Conservation (phyloP, 2,113 vertebrate species). For the Microtus ochrogaster region DNA sequence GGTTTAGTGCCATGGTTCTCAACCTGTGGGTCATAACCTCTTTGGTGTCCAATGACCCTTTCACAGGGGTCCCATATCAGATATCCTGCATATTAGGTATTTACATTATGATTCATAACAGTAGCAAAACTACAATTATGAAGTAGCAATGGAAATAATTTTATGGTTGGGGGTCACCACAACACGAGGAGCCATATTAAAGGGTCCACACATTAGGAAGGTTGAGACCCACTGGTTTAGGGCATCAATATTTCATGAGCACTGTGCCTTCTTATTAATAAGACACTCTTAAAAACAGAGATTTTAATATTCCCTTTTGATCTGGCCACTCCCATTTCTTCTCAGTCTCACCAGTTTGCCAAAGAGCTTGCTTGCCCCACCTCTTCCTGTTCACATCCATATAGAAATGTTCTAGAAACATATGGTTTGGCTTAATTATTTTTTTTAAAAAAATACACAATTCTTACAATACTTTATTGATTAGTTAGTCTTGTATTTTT, state of each 20-base stretch:
- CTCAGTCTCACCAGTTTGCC: not conserved
- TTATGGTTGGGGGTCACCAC: not conserved
- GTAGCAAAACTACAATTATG: not conserved
- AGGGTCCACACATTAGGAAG: not conserved
- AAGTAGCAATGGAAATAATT: not conserved
- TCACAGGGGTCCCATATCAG: not conserved
- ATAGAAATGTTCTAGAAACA: not conserved
- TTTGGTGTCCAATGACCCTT: not conserved
- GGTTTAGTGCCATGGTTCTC: not conserved
- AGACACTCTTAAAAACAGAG: slow-evolving; percentile 10
- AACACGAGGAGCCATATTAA: not conserved
- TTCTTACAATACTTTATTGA: not conserved
- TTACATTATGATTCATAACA: not conserved
- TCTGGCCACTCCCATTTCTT: not conserved
- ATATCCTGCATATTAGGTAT: not conserved
- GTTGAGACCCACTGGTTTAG: not conserved
- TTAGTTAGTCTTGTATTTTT: not conserved
- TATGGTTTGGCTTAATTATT: not conserved
- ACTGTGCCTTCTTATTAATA: not conserved
- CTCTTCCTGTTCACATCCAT: not conserved
- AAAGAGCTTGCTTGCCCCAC: not conserved
- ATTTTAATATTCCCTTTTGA: not conserved
- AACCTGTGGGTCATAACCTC: not conserved
- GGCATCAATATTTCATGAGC: not conserved
- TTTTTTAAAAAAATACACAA: not conserved